Evolutionary conservation across 2,797 vertebrate species (phyloP), one percentile per base, ranked within the genome.

Genomic region (Esox lucius): DNA sequence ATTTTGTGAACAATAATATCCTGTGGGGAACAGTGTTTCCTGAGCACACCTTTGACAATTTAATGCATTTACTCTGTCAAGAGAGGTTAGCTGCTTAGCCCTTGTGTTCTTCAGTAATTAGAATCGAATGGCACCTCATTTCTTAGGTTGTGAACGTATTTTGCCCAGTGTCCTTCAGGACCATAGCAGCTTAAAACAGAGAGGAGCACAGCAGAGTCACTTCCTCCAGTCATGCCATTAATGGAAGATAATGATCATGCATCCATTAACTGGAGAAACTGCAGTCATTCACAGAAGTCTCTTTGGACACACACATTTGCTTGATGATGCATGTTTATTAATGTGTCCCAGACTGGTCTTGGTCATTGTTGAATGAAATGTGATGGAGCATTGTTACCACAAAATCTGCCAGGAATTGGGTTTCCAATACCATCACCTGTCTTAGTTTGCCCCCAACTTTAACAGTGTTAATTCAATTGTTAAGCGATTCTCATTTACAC

Each of bases 291-390:
- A 19, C 62, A 35, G 16, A 3, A 1, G 5, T 33, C 19, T 59
- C 56, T 59, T 24, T 59, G 56, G 22, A 59, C 56, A n/a, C 56
- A 59, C 56, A 59, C 56, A 59, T 59, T 64, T 64, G 61, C 22
- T 65, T 65, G 62, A 65, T 65, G 62, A 33, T 15, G 15, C 62
- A 16, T 31, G 62, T 33, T 28, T 11, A 62, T 65, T 28, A 15
- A 16, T 15, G n/a, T 24, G 22, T 61, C 56, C 11, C 3, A 24
- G 22, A 61, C 56, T 13, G 17, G 51, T 53, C 1, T 53, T 53
- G 51, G 51, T 53, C 19, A 53, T 53, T 0, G 56, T 11, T 46
- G 42, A 46, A 46, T 13, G 12, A 13, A 42, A 46, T 13, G 42
- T 46, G 42, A 13, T 0, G 12, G 1, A 46, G 9, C 9, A 13